Evolutionary conservation across 2,888 invertebrate species (phyloP).

Genomic region (Cheilosia vulpina): DNA sequence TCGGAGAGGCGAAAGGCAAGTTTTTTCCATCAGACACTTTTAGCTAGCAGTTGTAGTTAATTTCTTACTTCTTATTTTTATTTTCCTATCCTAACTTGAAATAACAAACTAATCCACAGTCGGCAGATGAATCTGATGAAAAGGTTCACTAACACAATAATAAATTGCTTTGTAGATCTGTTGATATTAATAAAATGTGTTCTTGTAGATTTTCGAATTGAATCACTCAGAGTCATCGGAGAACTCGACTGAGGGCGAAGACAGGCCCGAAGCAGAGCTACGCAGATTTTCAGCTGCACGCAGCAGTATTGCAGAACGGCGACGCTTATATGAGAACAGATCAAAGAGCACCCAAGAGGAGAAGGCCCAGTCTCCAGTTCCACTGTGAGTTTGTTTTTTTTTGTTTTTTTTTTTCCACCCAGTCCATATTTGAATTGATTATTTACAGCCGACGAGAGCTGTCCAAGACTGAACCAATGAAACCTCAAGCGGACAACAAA

Average conservation of each 20-base stretch:
- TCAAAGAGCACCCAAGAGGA: slow-evolving; percentile 88
- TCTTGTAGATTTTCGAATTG: slow-evolving; percentile 82
- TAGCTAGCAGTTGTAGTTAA: slow-evolving; percentile 49
- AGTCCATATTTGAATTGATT: not conserved
- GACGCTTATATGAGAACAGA: slow-evolving; percentile 90
- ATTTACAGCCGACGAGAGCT: slow-evolving; percentile 87
- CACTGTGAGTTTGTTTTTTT: slow-evolving; percentile 84
- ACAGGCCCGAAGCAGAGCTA: slow-evolving; percentile 84
- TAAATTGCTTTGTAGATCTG: slow-evolving; percentile 6
- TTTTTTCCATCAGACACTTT: slow-evolving; percentile 67
- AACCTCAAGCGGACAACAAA: slow-evolving; percentile 79
- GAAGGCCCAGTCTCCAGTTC: slow-evolving; percentile 89
- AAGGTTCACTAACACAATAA: slow-evolving; percentile 79
- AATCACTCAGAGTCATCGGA: slow-evolving; percentile 84
- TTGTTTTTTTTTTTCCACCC: not conserved
- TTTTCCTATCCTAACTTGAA: slow-evolving; percentile 51
- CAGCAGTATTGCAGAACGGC: slow-evolving; percentile 90
- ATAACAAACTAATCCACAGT: slow-evolving; percentile 69
- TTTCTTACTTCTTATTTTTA: slow-evolving; percentile 50
- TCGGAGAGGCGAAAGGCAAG: slow-evolving; percentile 90
- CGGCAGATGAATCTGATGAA: slow-evolving; percentile 81
- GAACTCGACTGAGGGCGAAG: slow-evolving; percentile 85
- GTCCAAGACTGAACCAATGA: slow-evolving; percentile 80
- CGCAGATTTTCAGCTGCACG: slow-evolving; percentile 87
- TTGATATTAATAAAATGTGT: slow-evolving; percentile 34